Conservation (phyloP, 2,888 invertebrate genomes). For the Galerucella nymphaeae region DNA sequence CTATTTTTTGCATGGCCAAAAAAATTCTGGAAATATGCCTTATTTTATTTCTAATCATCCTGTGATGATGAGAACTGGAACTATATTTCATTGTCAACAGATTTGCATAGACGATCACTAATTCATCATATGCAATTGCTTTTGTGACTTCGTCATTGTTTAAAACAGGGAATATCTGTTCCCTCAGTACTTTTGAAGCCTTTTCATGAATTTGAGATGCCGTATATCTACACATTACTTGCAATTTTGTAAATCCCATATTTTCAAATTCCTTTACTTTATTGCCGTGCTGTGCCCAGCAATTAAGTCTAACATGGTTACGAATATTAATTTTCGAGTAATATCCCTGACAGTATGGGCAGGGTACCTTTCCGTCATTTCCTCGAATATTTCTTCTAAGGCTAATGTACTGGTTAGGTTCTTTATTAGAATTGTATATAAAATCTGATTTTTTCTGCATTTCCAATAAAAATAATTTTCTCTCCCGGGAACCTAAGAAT, state of each 20-base stretch:
- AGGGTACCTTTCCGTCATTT: constrained; percentile 10
- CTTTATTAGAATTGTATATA: background rate
- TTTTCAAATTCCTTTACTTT: constrained; percentile 12
- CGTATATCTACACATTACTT: constrained; percentile 10
- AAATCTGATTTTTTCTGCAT: constrained; percentile 23
- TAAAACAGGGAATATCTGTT: constrained; percentile 2
- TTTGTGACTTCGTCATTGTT: constrained; percentile 20
- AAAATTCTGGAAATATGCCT: constrained; percentile 11
- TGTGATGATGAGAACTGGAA: constrained; percentile 18
- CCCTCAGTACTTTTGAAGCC: background rate
- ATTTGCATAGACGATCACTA: constrained; percentile 9
- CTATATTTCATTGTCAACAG: constrained; percentile 22
- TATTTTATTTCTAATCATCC: constrained; percentile 15
- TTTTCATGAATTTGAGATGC: constrained; percentile 15
- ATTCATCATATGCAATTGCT: constrained; percentile 6
- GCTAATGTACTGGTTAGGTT: background rate
- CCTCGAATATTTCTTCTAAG: constrained; percentile 2
- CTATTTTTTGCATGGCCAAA: constrained; percentile 16
- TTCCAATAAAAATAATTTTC: constrained; percentile 19
- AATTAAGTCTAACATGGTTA: constrained; percentile 12
- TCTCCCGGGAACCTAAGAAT: constrained; percentile 9
- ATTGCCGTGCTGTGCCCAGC: background rate
- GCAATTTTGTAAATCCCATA: constrained; percentile 5
- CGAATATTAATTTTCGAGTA: constrained; percentile 5
- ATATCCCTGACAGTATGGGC: constrained; percentile 20